Evolutionary conservation across 2,113 vertebrate genomes (phyloP).

Genomic region (Hylia prasina): DNA sequence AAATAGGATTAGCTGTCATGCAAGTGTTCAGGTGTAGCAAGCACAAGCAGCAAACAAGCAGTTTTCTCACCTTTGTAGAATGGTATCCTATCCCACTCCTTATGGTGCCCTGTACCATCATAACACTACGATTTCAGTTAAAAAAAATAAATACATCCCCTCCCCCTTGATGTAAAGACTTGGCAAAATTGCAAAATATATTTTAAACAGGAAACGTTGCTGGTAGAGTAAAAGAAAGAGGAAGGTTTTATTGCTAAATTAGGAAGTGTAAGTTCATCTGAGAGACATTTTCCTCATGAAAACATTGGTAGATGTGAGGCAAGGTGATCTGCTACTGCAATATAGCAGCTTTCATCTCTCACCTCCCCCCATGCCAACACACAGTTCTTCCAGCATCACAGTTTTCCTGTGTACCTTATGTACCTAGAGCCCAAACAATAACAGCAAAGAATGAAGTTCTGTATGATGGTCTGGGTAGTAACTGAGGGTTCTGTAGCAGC

Average conservation of each 20-base stretch:
- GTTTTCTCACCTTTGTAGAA: not conserved
- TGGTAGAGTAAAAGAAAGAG: not conserved
- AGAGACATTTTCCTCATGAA: conserved; percentile 39
- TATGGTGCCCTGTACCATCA: not conserved
- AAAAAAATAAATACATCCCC: not conserved
- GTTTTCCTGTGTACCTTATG: not conserved
- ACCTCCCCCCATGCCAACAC: not conserved
- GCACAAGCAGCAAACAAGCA: not conserved
- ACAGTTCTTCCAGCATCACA: not conserved
- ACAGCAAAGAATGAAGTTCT: not conserved
- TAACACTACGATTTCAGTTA: not conserved
- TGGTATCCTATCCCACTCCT: not conserved
- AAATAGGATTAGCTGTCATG: conserved; percentile 5
- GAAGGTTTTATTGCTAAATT: conserved; percentile 53
- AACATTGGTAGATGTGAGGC: conserved; percentile 4
- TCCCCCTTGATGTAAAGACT: not conserved
- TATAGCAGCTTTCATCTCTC: not conserved
- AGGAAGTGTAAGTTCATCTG: conserved; percentile 31
- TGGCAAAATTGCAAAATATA: not conserved
- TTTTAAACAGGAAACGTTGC: not conserved
- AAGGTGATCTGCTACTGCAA: conserved; percentile 14
- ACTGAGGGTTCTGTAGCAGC: not conserved
- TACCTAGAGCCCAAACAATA: not conserved
- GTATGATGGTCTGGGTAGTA: not conserved
- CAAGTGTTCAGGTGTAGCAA: not conserved